Evolutionary conservation across 37 sponge, comb jelly and placozoan species (phyloP), one percentile per base, ranked within the genome.

Genomic region (Chondrosia reniformis): DNA sequence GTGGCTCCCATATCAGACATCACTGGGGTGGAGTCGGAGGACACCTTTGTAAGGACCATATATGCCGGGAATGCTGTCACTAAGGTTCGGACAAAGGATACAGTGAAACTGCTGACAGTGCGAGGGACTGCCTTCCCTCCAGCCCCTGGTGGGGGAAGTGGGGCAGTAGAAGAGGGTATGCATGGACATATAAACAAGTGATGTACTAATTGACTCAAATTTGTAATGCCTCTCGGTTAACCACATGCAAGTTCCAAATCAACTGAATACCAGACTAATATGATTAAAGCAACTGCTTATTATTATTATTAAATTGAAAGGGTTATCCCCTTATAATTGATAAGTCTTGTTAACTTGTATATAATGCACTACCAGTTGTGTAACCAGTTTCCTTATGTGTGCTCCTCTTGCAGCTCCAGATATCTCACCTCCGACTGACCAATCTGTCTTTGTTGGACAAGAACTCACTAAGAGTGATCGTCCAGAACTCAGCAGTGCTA

Each of bases 1-100:
- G 94, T 96, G 17, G 88, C 94, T 38, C 86, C 97, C 4, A 90
- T 99, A 19, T 99, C 99, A 24, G 99, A 99, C 56, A 84, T 99
- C 34, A 93, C 83, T 42, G 96, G 84, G 1, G 73, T 99, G 33
- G 86, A 84, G 36, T 46, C 81, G 32, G 94, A 89, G 59, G 87
- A 96, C 76, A 91, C 94, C 4, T 98, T 95, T 84, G 84, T 93
- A 1, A 69, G 96, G 36, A 91, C 92, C 37, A 91, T 97, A 32
- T 93, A 97, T 42, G 95, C 97, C 33, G 98, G 98, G 7, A 96
- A 95, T 72, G 98, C 98, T 0, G 72, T 97, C 8, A 84, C 80
- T 41, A 94, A 87, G 2, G 84, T 97, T 38, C 74, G 86, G 76
- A 94, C 98, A 0, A 80, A 65, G 22, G 98, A 97, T 76, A 21